phyloP scores from a whole-genome alignment of 2,888 invertebrate genomes.

The Seira ritae region DNA sequence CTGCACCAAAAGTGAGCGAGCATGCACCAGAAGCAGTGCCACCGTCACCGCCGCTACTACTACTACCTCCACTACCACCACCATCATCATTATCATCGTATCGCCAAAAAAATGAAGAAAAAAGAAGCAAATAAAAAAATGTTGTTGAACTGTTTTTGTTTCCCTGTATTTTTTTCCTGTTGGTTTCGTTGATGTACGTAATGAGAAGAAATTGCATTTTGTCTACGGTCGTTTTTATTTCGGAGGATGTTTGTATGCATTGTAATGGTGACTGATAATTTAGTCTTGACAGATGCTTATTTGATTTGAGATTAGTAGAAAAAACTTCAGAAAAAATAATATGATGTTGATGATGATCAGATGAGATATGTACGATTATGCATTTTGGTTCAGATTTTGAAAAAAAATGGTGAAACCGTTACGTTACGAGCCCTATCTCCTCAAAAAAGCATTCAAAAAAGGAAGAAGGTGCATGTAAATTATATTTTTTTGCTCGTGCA shows the following conservation, averaged over 20 bases:
- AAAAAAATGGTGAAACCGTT: conserved; percentile 56
- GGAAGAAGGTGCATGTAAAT: background rate
- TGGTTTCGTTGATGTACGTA: conserved; percentile 12
- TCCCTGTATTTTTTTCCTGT: background rate
- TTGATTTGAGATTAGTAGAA: conserved; percentile 47
- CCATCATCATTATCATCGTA: background rate
- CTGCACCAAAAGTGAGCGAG: conserved; percentile 23
- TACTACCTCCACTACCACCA: background rate
- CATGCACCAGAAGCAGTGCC: conserved; percentile 30
- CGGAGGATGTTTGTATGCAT: too few relatives aligned
- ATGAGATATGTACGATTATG: conserved; percentile 18
- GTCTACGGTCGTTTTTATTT: conserved; percentile 17
- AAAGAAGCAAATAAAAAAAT: conserved; percentile 20
- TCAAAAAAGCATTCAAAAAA: background rate
- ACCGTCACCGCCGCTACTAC: conserved; percentile 31
- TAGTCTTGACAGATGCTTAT: conserved; percentile 58
- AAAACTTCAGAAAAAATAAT: too few relatives aligned
- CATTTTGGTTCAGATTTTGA: conserved; percentile 41
- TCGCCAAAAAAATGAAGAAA: background rate
- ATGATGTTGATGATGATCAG: background rate
- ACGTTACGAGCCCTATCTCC: conserved; percentile 3
- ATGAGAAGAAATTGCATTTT: conserved; percentile 53
- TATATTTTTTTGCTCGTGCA: background rate
- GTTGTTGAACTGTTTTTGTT: conserved; percentile 40
- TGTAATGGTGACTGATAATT: conserved; percentile 41